Conservation (phyloP, 1,140 invertebrate species). For the Drosophila cardini region DNA sequence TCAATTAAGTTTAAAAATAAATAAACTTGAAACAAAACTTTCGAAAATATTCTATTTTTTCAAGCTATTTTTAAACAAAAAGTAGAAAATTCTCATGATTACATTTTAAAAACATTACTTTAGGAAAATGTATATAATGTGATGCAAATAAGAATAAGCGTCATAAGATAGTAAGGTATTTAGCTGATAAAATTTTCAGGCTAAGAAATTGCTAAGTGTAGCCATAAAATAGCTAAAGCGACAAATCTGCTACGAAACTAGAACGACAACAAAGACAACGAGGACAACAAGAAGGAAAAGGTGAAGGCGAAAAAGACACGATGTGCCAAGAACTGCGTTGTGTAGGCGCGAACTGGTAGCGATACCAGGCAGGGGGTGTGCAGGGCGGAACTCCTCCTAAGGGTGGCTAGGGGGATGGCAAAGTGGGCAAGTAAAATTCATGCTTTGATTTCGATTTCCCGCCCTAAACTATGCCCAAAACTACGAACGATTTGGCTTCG, state of each 20-base stretch:
- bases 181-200: too few species aligned
- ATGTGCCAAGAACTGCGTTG: slow-evolving; percentile 45
- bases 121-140: too few species aligned
- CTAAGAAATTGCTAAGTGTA: too few species aligned
- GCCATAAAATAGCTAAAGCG: too few species aligned
- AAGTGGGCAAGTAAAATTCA: slow-evolving; percentile 16
- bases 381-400: neutral
- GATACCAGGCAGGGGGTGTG: neutral
- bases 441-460: slow-evolving; percentile 42
- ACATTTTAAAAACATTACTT: too few species aligned
- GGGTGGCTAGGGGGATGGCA: neutral
- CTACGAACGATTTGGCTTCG: slow-evolving; percentile 1
- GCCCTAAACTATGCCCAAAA: slow-evolving; percentile 29
- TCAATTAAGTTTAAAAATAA: too few species aligned
- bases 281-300: neutral
- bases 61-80: too few species aligned
- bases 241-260: neutral
- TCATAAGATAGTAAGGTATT: too few species aligned
- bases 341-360: slow-evolving; percentile 52
- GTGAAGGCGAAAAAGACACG: slow-evolving; percentile 17
- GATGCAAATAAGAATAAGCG: too few species aligned
- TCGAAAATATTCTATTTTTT: too few species aligned
- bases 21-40: too few species aligned
- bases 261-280: neutral
- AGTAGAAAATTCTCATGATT: too few species aligned